These are phyloP conservation scores for Festucalex cinctus DNA, from an alignment of 2,113 vertebrate species.

Conservation along the genomic window DNA sequence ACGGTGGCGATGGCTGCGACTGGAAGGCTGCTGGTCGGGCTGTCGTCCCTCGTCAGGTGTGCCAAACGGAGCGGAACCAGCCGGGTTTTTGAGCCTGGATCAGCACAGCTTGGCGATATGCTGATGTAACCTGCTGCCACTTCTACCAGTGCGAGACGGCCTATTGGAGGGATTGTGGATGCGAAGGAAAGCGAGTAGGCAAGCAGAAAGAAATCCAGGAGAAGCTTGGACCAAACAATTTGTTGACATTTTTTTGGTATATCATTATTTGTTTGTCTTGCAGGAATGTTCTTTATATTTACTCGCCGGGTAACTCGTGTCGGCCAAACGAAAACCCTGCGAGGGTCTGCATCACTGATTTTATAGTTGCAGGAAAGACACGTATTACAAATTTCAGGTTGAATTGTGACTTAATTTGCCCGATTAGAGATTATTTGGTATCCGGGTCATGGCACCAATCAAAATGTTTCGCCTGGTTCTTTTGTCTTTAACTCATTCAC, in stretches of 20 bases:
- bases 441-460: no score
- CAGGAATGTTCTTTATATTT: no score
- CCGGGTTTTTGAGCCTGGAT: constrained; percentile 14
- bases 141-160: constrained; percentile 21
- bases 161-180: constrained; percentile 26
- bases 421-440: no score
- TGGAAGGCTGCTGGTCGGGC: constrained; percentile 2
- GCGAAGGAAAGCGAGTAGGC: constrained; percentile 8
- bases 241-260: not conserved
- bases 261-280: no score
- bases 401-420: no score
- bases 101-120: constrained; percentile 25
- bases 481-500: no score
- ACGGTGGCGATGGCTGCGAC: constrained; percentile 11
- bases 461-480: no score
- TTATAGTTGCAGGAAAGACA: no score
- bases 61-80: constrained; percentile 23
- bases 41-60: constrained; percentile 38
- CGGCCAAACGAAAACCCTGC: no score
- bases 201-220: constrained; percentile 5
- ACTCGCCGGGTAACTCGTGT: no score
- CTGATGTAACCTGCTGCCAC: constrained; percentile 51
- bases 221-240: not conserved
- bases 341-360: no score
- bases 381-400: no score